Conservation (phyloP, 1,140 invertebrate species). For the Aradophagus sp. region DNA sequence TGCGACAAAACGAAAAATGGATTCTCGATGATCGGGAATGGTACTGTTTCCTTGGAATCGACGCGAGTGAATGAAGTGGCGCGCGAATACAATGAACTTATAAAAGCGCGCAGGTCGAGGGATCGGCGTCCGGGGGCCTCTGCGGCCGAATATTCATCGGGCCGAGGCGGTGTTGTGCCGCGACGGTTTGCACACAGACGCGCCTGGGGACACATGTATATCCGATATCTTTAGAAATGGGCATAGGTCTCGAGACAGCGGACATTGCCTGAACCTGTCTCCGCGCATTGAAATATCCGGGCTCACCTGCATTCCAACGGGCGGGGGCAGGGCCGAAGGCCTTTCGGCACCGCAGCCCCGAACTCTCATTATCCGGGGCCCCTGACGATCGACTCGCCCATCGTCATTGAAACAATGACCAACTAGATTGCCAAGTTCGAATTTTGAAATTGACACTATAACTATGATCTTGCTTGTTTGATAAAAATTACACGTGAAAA, state of each 20-base stretch:
- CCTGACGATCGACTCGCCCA: conserved; percentile 8
- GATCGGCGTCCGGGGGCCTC: conserved; percentile 1
- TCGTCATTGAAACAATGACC: too few relatives aligned
- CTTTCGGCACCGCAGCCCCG: conserved; percentile 53
- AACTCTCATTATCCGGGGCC: conserved; percentile 40
- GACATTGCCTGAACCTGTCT: conserved; percentile 74
- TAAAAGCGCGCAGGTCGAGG: conserved; percentile 33
- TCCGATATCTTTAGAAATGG: conserved; percentile 74
- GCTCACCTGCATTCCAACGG: conserved; percentile 74
- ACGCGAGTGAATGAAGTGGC: not conserved
- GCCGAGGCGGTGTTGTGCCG: conserved; percentile 18
- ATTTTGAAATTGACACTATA: too few relatives aligned
- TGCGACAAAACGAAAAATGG: too few relatives aligned
- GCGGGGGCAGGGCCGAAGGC: conserved; percentile 45
- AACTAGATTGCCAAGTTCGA: too few relatives aligned
- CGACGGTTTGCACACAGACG: conserved; percentile 34
- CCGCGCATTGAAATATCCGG: conserved; percentile 72
- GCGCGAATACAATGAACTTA: conserved; percentile 40
- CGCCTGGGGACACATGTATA: conserved; percentile 53
- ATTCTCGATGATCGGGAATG: too few relatives aligned
- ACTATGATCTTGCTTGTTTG: too few relatives aligned
- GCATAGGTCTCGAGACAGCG: conserved; percentile 68
- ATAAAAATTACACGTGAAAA: too few relatives aligned
- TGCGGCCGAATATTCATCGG: conserved; percentile 46
- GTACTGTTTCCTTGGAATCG: too few relatives aligned